These are phyloP conservation scores for Bellardia pandia DNA, from an alignment of 2,888 invertebrate species.

Conservation along the genomic window DNA sequence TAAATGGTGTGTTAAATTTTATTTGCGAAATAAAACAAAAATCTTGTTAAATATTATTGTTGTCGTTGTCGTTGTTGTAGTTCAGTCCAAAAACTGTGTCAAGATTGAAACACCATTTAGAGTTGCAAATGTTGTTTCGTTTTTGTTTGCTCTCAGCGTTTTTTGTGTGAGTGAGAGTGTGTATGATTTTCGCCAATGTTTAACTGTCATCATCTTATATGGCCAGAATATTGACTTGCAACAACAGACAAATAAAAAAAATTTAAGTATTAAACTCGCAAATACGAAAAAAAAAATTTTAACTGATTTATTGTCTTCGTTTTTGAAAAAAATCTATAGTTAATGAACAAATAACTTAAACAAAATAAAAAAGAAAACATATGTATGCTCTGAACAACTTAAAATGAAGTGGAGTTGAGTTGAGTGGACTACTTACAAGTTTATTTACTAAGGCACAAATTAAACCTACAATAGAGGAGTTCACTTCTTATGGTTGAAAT, in stretches of 20 bases:
- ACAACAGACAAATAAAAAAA: conserved; percentile 27
- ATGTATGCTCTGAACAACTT: conserved; percentile 26
- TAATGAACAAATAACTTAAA: neutral
- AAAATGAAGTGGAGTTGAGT: conserved; percentile 16
- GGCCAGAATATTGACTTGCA: conserved; percentile 50
- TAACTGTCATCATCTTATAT: conserved; percentile 63
- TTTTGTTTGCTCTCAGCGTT: conserved; percentile 39
- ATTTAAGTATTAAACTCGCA: conserved; percentile 15
- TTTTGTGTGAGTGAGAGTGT: neutral
- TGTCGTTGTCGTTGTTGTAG: conserved; percentile 9
- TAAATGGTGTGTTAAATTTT: conserved; percentile 3
- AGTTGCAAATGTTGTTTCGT: conserved; percentile 52
- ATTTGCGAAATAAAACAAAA: neutral
- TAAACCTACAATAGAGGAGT: neutral
- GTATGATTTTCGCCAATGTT: conserved; percentile 30
- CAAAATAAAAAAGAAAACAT: neutral
- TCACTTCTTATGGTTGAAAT: neutral
- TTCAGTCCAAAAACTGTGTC: conserved; percentile 58
- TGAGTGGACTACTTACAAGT: conserved; percentile 9
- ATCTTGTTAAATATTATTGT: conserved; percentile 15
- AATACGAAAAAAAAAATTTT: conserved; percentile 31
- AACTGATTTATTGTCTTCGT: conserved; percentile 49
- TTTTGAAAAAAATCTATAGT: neutral
- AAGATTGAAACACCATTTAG: conserved; percentile 70
- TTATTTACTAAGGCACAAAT: neutral